Evolutionary conservation across 2,797 vertebrate species (phyloP).

Genomic region (Otolemur crassicaudatus): DNA sequence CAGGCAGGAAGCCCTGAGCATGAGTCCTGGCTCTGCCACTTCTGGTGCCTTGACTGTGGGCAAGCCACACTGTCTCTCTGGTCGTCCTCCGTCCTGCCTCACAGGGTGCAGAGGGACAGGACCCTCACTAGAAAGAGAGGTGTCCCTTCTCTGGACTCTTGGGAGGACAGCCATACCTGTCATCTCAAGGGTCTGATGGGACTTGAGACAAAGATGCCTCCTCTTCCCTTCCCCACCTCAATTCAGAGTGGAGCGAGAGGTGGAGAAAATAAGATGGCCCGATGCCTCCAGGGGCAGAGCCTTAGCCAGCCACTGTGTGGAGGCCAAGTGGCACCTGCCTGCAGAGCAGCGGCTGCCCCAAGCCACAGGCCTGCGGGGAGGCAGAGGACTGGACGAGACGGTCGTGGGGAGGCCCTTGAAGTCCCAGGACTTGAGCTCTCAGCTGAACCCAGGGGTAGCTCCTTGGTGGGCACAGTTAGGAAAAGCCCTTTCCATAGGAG

Average conservation of each 20-base stretch:
- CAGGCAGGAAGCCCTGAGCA: not conserved
- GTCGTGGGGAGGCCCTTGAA: not conserved
- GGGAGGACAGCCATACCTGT: not conserved
- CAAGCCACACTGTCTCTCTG: not conserved
- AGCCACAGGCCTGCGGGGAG: not conserved
- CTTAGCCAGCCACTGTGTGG: not conserved
- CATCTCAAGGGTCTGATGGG: not conserved
- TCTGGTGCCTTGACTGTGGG: not conserved
- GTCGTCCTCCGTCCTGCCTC: not conserved
- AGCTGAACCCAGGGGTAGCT: not conserved
- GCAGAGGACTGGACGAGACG: not conserved
- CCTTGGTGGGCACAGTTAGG: not conserved
- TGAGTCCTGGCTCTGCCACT: not conserved
- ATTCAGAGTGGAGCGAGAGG: not conserved
- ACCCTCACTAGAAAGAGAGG: not conserved
- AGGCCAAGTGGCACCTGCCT: not conserved
- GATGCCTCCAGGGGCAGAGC: not conserved
- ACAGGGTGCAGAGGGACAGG: not conserved
- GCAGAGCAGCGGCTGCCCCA: not conserved
- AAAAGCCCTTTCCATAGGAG: not conserved
- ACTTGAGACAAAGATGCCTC: not conserved
- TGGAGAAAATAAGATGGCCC: not conserved
- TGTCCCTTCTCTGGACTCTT: not conserved
- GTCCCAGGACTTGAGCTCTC: not conserved
- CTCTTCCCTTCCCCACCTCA: not conserved